A percentile compares a stretch with the other conserved stretches of the same genome.
Conservation (phyloP, 2,888 invertebrate species). For the Acronicta alni region DNA sequence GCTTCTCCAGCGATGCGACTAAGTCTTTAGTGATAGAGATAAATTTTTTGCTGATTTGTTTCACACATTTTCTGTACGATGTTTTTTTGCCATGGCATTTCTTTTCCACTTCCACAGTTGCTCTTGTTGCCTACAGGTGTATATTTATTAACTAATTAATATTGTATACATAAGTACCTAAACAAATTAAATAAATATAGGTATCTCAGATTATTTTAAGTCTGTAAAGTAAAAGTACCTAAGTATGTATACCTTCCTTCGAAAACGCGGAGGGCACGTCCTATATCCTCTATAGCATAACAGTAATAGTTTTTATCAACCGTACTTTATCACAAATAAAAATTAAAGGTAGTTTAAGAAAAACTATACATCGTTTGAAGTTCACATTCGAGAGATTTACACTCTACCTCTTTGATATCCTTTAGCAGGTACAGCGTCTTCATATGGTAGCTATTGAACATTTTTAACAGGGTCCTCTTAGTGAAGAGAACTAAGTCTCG, state of each 20-base stretch:
- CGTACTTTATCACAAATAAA: no score
- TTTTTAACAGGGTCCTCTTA: constrained; percentile 59
- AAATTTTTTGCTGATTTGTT: constrained; percentile 64
- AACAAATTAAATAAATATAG: no score
- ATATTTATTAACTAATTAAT: background rate
- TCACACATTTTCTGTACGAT: constrained; percentile 68
- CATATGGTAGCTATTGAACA: constrained; percentile 68
- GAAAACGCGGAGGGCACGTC: no score
- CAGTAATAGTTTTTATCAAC: no score
- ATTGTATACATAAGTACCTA: background rate
- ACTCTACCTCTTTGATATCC: constrained; percentile 74
- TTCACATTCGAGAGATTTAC: background rate
- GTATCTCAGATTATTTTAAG: no score
- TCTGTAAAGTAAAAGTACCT: no score
- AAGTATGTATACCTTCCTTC: no score
- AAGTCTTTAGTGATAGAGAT: constrained; percentile 69
- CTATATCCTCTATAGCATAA: no score
- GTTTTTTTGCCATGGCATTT: constrained; percentile 60
- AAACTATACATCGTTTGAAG: no score
- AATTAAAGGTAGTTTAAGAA: no score
- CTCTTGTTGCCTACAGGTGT: constrained; percentile 66
- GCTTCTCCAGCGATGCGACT: constrained; percentile 63
- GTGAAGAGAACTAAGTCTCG: constrained; percentile 69
- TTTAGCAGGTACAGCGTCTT: constrained; percentile 70
- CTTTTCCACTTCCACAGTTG: constrained; percentile 60